Conservation (phyloP, 2,888 invertebrate genomes). For the Ptychoptera contaminata region DNA sequence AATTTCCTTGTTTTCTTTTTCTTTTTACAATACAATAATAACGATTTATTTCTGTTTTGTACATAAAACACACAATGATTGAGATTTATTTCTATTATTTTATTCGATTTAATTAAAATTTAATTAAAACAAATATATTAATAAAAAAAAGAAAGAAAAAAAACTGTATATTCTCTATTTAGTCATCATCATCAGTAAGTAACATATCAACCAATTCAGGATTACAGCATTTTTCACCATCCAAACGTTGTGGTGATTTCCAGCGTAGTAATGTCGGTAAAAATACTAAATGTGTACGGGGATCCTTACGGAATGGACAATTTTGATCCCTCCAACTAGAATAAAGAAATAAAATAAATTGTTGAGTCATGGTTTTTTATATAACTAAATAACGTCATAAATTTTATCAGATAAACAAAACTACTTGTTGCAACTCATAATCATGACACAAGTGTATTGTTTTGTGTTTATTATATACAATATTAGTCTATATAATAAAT, state of each 20-base stretch:
- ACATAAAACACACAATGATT: too few relatives aligned
- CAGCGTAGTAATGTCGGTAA: constrained; percentile 70
- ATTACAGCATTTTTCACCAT: constrained; percentile 62
- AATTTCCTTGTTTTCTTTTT: too few relatives aligned
- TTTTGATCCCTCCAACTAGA: constrained; percentile 70
- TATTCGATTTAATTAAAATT: too few relatives aligned
- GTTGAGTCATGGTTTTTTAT: constrained; percentile 4
- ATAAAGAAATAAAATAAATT: constrained; percentile 14
- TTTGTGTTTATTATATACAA: not conserved
- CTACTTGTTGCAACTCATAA: too few relatives aligned
- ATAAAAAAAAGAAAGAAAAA: too few relatives aligned
- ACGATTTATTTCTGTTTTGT: too few relatives aligned
- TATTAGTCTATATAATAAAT: too few relatives aligned
- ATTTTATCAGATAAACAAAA: constrained; percentile 1
- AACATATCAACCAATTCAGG: constrained; percentile 62
- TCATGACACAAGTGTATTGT: not conserved
- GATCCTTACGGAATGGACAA: constrained; percentile 67
- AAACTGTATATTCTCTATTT: too few relatives aligned
- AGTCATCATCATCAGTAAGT: constrained; percentile 49
- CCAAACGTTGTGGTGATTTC: constrained; percentile 61
- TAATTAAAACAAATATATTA: too few relatives aligned
- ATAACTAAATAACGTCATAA: constrained; percentile 7
- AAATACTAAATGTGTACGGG: constrained; percentile 51
- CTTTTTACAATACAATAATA: too few relatives aligned
- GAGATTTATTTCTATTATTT: too few relatives aligned